Evolutionary conservation across 1,140 invertebrate species (phyloP).

Genomic region (Ericerus pela): DNA sequence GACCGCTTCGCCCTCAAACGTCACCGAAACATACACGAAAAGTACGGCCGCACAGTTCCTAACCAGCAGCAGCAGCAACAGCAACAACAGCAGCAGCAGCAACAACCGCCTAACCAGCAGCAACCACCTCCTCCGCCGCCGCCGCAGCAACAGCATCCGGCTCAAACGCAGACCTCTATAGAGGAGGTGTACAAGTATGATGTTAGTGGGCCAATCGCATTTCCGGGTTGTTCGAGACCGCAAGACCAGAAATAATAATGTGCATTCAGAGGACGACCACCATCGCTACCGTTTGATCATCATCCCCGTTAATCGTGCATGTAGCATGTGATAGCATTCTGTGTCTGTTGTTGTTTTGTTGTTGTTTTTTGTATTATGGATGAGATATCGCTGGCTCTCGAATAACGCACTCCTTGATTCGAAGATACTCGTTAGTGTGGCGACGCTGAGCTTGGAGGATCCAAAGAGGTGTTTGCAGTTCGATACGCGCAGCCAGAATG

Average conservation of each 20-base stretch:
- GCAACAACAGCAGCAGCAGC: conserved; percentile 9
- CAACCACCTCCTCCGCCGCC: not conserved
- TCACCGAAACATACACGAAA: conserved; percentile 60
- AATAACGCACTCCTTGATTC: no score
- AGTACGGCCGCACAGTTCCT: conserved; percentile 44
- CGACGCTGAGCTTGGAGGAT: no score
- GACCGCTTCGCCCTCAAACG: conserved; percentile 64
- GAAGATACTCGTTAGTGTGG: no score
- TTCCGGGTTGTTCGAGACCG: conserved; percentile 21
- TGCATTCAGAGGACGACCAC: no score
- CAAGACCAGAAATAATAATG: not conserved
- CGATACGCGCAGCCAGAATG: no score
- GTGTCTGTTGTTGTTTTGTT: no score
- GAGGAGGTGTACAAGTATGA: conserved; percentile 23
- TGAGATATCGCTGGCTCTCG: no score
- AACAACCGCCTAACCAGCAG: not conserved
- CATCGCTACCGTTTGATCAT: no score
- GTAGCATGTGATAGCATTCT: no score
- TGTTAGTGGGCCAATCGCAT: conserved; percentile 21
- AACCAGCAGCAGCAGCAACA: conserved; percentile 24
- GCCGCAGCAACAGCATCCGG: not conserved
- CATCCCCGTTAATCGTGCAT: no score
- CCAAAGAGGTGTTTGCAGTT: no score
- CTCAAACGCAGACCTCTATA: conserved; percentile 13
- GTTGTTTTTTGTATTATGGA: no score